A percentile compares a stretch with the other conserved stretches of the same genome.
These are phyloP conservation scores for Lordiphosa collinella DNA, from an alignment of 1,140 invertebrate genomes.

Conservation along the genomic window DNA sequence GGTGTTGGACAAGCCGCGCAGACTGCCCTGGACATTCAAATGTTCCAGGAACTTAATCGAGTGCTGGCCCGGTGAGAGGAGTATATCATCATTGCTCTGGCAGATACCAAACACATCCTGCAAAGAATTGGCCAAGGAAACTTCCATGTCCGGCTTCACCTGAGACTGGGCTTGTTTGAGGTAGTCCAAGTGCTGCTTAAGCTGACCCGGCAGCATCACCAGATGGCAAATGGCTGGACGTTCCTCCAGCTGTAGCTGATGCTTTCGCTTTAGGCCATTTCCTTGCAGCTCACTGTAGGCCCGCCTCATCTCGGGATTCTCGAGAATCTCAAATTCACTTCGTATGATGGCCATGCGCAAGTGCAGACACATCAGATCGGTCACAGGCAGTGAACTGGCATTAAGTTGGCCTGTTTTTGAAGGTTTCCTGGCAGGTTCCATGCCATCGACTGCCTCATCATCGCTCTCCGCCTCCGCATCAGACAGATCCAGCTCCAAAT, in stretches of 20 bases:
- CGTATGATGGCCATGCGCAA: slow-evolving; percentile 82
- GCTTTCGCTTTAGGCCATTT: slow-evolving; percentile 45
- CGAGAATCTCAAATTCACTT: slow-evolving; percentile 83
- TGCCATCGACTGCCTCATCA: slow-evolving; percentile 44
- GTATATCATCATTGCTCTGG: slow-evolving; percentile 58
- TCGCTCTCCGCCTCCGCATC: slow-evolving; percentile 77
- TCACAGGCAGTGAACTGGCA: slow-evolving; percentile 55
- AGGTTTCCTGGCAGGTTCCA: slow-evolving; percentile 26
- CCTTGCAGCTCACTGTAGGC: slow-evolving; percentile 72
- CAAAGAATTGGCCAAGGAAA: slow-evolving; percentile 66
- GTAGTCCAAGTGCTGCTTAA: slow-evolving; percentile 80
- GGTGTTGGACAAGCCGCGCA: slow-evolving; percentile 38
- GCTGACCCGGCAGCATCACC: slow-evolving; percentile 80
- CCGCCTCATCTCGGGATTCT: slow-evolving; percentile 82
- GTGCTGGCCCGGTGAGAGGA: slow-evolving; percentile 59
- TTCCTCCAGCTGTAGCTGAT: slow-evolving; percentile 23
- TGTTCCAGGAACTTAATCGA: slow-evolving; percentile 70
- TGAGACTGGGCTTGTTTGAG: slow-evolving; percentile 71
- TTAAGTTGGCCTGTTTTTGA: slow-evolving; percentile 17
- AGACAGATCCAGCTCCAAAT: slow-evolving; percentile 80
- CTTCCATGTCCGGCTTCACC: slow-evolving; percentile 25
- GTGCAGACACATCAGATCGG: slow-evolving; percentile 82
- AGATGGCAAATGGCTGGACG: slow-evolving; percentile 75
- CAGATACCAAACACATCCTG: slow-evolving; percentile 80
- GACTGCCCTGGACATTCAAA: slow-evolving; percentile 55